phyloP scores from a whole-genome alignment of 53 echinoderm and acorn worm species.

The Hippasteria phrygiana region DNA sequence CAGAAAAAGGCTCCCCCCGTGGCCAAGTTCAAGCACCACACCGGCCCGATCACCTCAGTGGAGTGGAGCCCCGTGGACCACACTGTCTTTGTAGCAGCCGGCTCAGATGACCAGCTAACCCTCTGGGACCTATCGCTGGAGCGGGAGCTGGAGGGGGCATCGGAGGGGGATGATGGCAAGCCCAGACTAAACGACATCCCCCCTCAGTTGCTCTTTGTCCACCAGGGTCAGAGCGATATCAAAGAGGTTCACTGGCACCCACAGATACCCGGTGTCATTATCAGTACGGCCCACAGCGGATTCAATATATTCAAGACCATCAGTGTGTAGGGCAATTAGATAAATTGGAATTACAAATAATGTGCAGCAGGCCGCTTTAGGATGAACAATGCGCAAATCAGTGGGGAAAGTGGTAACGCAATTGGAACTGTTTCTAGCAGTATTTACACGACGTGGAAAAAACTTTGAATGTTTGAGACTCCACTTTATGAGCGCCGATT shows the following conservation, averaged over 20 bases:
- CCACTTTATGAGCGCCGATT: too few relatives aligned
- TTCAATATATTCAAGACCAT: slow-evolving; percentile 98
- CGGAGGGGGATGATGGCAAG: slow-evolving; percentile 40
- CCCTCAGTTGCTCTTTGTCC: slow-evolving; percentile 96
- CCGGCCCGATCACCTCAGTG: slow-evolving; percentile 90
- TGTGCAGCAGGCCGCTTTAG: too few relatives aligned
- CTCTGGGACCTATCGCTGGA: slow-evolving; percentile 96
- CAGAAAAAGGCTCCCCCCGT: slow-evolving; percentile 90
- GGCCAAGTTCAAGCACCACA: slow-evolving; percentile 98
- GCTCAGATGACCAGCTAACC: slow-evolving; percentile 93
- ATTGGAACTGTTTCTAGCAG: too few relatives aligned
- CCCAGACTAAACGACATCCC: slow-evolving; percentile 72
- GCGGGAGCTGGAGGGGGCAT: slow-evolving; percentile 66
- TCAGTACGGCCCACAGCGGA: slow-evolving; percentile 94
- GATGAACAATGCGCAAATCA: too few relatives aligned
- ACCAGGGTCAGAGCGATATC: slow-evolving; percentile 98
- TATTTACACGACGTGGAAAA: too few relatives aligned
- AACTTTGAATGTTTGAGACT: too few relatives aligned
- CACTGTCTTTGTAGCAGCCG: slow-evolving; percentile 90
- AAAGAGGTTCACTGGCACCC: slow-evolving; percentile 97
- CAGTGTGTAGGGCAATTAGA: slow-evolving; percentile 78
- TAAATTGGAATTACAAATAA: too few relatives aligned
- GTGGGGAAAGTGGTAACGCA: too few relatives aligned
- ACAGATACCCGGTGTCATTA: slow-evolving; percentile 88
- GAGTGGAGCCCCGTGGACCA: slow-evolving; percentile 94